A percentile compares a stretch with the other conserved stretches of the same genome.
Evolutionary conservation across 92 coral and sea anemone genomes (phyloP).

Genomic region (Porites rus): DNA sequence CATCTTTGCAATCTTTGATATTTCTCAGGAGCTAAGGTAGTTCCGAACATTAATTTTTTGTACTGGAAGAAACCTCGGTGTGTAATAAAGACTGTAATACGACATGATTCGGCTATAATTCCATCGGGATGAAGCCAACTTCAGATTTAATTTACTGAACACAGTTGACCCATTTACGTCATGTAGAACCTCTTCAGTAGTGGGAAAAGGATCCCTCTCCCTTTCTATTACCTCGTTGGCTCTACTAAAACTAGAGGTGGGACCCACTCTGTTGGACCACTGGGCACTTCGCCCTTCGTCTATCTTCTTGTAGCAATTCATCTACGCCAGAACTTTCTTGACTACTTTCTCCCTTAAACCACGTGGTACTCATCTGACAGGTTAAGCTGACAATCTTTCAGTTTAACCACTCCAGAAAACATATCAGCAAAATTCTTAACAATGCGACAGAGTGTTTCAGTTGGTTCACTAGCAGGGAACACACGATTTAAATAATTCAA

Average conservation of each 20-base stretch:
- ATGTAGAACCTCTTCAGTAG: constrained; percentile 21
- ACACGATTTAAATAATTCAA: too few species aligned
- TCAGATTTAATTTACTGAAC: constrained; percentile 25
- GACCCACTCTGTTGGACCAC: constrained; percentile 45
- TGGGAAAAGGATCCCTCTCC: constrained; percentile 54
- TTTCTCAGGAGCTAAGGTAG: constrained; percentile 48
- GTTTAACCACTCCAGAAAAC: too few species aligned
- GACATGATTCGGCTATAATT: constrained; percentile 40
- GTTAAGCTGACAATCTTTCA: not conserved
- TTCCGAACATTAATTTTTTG: constrained; percentile 46
- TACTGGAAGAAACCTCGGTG: constrained; percentile 54
- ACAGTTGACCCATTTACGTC: constrained; percentile 29
- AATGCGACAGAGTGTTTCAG: too few species aligned
- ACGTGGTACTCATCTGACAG: constrained; percentile 1
- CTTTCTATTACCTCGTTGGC: constrained; percentile 38
- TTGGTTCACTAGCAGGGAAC: too few species aligned
- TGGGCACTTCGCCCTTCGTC: not conserved
- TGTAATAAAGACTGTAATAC: constrained; percentile 54
- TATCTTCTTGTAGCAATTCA: too few species aligned
- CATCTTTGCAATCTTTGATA: constrained; percentile 53
- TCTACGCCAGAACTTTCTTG: not conserved
- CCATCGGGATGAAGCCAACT: constrained; percentile 53
- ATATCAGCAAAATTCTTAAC: too few species aligned
- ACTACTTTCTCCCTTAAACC: not conserved
- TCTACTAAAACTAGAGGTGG: constrained; percentile 44